Evolutionary conservation across 2,797 vertebrate genomes (phyloP).

Genomic region (Rhinogobio ventralis): DNA sequence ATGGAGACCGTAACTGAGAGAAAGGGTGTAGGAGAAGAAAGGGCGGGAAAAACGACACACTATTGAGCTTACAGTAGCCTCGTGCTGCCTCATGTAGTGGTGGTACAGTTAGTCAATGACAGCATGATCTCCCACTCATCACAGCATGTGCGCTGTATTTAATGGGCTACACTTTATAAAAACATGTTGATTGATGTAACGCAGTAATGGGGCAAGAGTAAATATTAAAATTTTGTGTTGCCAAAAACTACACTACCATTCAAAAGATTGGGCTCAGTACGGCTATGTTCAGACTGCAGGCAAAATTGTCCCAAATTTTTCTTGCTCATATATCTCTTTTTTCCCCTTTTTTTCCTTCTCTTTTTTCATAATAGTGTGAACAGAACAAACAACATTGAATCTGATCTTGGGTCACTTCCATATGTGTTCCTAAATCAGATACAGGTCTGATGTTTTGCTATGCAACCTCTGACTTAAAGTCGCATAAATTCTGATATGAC

Average conservation of each 20-base stretch:
- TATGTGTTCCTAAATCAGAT: background rate
- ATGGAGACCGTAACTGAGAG: background rate
- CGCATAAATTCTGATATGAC: too few species aligned
- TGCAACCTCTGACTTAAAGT: too few species aligned
- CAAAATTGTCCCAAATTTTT: background rate
- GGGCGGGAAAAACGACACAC: background rate
- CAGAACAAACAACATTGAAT: background rate
- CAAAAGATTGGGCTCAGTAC: background rate
- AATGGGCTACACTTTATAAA: conserved; percentile 19
- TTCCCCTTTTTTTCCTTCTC: too few species aligned
- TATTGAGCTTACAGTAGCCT: conserved; percentile 21
- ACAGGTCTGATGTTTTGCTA: too few species aligned
- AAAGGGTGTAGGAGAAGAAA: background rate
- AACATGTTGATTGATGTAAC: background rate
- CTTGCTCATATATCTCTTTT: background rate
- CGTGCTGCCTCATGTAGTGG: conserved; percentile 20
- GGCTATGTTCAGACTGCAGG: background rate
- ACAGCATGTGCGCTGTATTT: conserved; percentile 40
- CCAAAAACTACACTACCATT: background rate
- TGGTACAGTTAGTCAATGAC: conserved; percentile 20
- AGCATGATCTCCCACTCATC: conserved; percentile 1
- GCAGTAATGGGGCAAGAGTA: background rate
- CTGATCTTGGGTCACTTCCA: background rate
- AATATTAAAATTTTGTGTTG: background rate
- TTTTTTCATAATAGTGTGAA: background rate